Percentiles rank a stretch among this genome's conserved stretches.
Conservation (phyloP, 1,140 invertebrate species). For the Zaprionus vittiger region DNA sequence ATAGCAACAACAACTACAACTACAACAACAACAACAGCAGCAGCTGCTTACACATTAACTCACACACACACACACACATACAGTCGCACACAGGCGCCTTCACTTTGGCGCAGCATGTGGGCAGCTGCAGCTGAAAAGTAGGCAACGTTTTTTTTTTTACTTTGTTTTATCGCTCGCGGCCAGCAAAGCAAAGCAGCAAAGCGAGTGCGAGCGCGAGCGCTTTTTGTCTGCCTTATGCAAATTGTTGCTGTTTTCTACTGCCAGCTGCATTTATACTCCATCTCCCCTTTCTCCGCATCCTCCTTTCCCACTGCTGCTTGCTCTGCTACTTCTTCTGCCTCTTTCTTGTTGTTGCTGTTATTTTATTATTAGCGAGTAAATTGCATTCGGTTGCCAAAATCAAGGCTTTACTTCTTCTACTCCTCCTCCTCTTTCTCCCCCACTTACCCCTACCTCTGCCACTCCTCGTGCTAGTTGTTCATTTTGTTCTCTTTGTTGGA, state of each 20-base stretch:
- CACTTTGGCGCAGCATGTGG: neutral
- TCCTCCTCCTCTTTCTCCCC: too few relatives aligned
- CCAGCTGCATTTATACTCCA: neutral
- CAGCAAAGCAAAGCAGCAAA: neutral
- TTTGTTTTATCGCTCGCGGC: constrained; percentile 25
- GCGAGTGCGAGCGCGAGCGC: neutral
- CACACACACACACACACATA: constrained; percentile 8
- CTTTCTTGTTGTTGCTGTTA: neutral
- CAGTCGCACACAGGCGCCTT: neutral
- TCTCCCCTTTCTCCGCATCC: neutral
- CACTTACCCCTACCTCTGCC: too few relatives aligned
- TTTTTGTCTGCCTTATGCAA: constrained; percentile 31
- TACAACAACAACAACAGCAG: constrained; percentile 11
- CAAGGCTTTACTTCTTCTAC: neutral
- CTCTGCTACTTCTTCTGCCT: neutral
- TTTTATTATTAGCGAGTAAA: constrained; percentile 27
- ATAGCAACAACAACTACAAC: constrained; percentile 5
- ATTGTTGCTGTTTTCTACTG: constrained; percentile 8
- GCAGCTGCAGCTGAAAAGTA: constrained; percentile 49
- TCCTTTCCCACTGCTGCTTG: neutral
- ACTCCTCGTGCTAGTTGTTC: neutral
- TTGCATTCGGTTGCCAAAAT: constrained; percentile 31
- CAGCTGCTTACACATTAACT: constrained; percentile 15
- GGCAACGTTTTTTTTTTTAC: constrained; percentile 55
- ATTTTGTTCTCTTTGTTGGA: neutral